Evolutionary conservation across 1,140 invertebrate genomes (phyloP), one percentile per base, ranked within the genome.

Genomic region (Drosophila burlai): DNA sequence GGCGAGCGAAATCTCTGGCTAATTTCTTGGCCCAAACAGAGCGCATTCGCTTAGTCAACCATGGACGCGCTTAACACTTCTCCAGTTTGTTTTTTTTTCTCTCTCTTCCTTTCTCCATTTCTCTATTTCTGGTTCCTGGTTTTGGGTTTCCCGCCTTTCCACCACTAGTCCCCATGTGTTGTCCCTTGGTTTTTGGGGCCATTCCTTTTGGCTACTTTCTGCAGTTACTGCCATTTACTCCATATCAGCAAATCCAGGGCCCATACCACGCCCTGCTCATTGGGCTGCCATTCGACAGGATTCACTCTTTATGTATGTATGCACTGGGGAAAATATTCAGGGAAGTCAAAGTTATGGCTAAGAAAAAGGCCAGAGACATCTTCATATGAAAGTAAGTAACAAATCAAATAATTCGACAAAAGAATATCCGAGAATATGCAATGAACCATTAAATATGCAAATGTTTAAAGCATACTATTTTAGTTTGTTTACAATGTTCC

Each of bases 121-220:
- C 21, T n/a, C 34, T 40, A 26, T 57, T 57, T 40, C 21, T 55
- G 34, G 50, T 16, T 38, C 38, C 29, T 15, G 29, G 50, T 16
- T 38, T 55, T 0, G 52, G 52, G 54, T 24, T 57, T 55, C 11
- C 15, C n/a, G 8, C 15, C 3, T 10, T 11, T 26, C 11, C 40
- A 16, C 21, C 42, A 50, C 21, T n/a, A 24, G 52, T 54, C 29
- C 36, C 18, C 31, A 52, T 55, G 52, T 55, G 34, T 38, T 55
- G 11, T 34, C 15, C 45, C 52, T 38, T 43, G 31, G 38, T 55
- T 42, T 49, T 60, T 40, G 31, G 66, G 18, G 38, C 78, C 63
- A 68, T 77, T 78, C 69, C 55, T 69, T 78, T 67, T 78, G 59
- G 76, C 76, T 40, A 79, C 75, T 72, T 79, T 79, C 75, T 63